Evolutionary conservation across 2,797 vertebrate species (phyloP).

Genomic region (Chelon labrosus): DNA sequence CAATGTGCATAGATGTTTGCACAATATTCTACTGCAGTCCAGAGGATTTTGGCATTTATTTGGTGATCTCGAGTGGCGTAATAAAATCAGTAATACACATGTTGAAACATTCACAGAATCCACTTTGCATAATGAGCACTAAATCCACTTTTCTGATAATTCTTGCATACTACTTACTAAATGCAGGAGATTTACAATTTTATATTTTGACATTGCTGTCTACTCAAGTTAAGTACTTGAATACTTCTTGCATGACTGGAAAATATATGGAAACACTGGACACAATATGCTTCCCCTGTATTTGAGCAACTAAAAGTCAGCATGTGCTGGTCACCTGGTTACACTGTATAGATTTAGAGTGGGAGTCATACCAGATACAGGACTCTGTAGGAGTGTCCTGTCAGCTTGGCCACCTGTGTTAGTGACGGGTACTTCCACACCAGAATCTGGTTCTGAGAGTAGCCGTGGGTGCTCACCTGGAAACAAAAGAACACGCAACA

Average conservation of each 20-base stretch:
- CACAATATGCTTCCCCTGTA: neutral
- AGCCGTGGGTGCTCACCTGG: conserved; percentile 90
- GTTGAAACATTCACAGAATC: no score
- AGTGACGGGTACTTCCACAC: conserved; percentile 90
- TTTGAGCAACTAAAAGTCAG: neutral
- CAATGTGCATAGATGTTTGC: no score
- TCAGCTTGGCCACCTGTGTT: conserved; percentile 89
- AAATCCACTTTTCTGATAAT: no score
- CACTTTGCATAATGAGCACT: no score
- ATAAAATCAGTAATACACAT: no score
- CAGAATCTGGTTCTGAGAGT: conserved; percentile 91
- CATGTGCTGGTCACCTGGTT: no score
- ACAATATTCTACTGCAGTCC: no score
- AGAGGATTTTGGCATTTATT: no score
- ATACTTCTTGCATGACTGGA: neutral
- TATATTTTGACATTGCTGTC: neutral
- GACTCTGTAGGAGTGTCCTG: conserved; percentile 89
- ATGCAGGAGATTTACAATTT: no score
- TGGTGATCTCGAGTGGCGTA: no score
- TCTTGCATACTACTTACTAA: no score
- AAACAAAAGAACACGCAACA: neutral
- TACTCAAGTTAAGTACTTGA: neutral
- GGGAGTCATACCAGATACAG: conserved; percentile 84
- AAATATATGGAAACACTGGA: neutral
- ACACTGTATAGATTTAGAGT: neutral